These are phyloP conservation scores for Pseudomyrmex concolor DNA, from an alignment of 1,140 invertebrate genomes.

Conservation along the genomic window DNA sequence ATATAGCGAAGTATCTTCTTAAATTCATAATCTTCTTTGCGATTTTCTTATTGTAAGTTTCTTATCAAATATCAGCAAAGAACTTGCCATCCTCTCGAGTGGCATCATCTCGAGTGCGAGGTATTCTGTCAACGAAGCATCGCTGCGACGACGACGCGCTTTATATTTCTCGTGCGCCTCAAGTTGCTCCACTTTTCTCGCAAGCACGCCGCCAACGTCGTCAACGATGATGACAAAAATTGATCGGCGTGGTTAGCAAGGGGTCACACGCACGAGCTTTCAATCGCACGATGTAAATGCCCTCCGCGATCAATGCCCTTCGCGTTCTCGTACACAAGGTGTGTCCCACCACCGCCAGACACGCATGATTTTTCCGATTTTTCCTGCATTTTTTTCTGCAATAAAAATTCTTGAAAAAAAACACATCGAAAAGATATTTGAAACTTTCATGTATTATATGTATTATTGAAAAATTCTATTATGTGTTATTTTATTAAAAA, in stretches of 20 bases:
- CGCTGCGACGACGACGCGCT: not conserved
- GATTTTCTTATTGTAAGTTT: not conserved
- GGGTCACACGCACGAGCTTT: slow-evolving; percentile 58
- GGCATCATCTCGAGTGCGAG: slow-evolving; percentile 4
- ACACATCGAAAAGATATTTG: not conserved
- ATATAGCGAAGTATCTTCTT: no score
- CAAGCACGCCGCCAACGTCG: not conserved
- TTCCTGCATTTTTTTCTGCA: slow-evolving; percentile 1
- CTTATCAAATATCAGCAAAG: not conserved
- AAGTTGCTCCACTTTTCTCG: slow-evolving; percentile 52
- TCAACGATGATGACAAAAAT: slow-evolving; percentile 55
- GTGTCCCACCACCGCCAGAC: not conserved
- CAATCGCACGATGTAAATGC: slow-evolving; percentile 58
- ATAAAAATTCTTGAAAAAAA: not conserved
- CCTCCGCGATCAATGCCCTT: slow-evolving; percentile 50
- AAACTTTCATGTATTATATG: not conserved
- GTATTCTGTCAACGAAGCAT: slow-evolving; percentile 50
- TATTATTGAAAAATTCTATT: no score
- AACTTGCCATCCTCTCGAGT: not conserved
- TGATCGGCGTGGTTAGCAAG: slow-evolving; percentile 57
- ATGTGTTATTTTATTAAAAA: no score
- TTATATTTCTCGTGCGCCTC: slow-evolving; percentile 43
- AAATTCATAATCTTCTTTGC: no score
- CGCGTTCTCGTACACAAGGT: slow-evolving; percentile 30
- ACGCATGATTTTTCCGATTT: slow-evolving; percentile 9